These are phyloP conservation scores for Pteromalus puparum DNA, from an alignment of 1,140 invertebrate genomes.

Conservation along the genomic window DNA sequence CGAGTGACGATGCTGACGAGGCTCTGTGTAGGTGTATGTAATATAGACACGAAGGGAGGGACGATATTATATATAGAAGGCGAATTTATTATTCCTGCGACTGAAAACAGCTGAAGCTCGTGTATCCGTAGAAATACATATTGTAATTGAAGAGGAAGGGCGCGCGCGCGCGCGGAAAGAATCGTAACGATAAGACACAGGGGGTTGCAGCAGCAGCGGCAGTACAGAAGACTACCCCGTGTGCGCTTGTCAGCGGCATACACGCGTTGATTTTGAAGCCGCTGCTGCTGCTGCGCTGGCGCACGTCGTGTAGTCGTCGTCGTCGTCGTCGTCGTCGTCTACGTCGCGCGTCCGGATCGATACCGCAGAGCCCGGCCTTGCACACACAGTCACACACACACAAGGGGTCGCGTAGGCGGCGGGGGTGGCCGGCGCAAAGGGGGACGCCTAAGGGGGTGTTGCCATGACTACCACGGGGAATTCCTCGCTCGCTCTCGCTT, in stretches of 20 bases:
- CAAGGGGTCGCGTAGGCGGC: slow-evolving; percentile 54
- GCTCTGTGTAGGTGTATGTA: not conserved
- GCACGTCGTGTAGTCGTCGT: not conserved
- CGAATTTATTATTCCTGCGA: not conserved
- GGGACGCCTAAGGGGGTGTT: slow-evolving; percentile 72
- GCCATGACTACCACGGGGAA: slow-evolving; percentile 69
- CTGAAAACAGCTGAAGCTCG: not conserved
- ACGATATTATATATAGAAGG: too few species aligned
- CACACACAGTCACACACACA: slow-evolving; percentile 21
- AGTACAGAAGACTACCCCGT: not conserved
- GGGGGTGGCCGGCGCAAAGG: slow-evolving; percentile 66
- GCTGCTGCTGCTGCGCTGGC: not conserved
- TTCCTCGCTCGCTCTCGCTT: slow-evolving; percentile 51
- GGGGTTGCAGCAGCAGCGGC: not conserved
- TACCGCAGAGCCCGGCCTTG: slow-evolving; percentile 59
- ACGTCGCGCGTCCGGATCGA: slow-evolving; percentile 70
- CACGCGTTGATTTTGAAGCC: slow-evolving; percentile 23
- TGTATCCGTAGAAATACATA: not conserved
- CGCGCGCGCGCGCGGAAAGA: slow-evolving; percentile 31
- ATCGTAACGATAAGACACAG: slow-evolving; percentile 66
- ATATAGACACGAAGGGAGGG: not conserved
- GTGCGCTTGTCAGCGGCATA: slow-evolving; percentile 50
- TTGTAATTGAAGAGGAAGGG: not conserved
- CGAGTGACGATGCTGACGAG: not conserved
- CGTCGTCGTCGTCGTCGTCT: slow-evolving; percentile 51